Conservation (phyloP, 1,140 invertebrate species). For the Nymphalis io region DNA sequence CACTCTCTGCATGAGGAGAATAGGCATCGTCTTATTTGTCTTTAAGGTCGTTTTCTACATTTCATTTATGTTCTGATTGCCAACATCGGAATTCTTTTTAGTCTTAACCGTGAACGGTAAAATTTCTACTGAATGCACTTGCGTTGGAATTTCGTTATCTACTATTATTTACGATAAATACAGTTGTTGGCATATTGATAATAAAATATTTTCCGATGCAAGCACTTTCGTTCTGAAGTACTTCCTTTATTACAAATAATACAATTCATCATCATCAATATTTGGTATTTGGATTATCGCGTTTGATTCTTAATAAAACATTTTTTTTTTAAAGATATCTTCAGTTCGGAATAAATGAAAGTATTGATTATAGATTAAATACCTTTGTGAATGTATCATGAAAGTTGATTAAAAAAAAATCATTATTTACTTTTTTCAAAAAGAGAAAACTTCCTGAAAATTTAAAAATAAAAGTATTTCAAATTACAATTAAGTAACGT, state of each 20-base stretch:
- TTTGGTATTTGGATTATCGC: background rate
- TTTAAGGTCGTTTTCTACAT: conserved; percentile 30
- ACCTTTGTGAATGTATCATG: too few relatives aligned
- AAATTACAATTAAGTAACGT: too few relatives aligned
- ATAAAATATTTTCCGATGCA: conserved; percentile 35
- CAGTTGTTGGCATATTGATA: conserved; percentile 20
- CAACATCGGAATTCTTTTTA: conserved; percentile 24
- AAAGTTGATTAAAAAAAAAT: too few relatives aligned
- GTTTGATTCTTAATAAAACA: too few relatives aligned
- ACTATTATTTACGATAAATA: conserved; percentile 13
- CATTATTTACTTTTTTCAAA: too few relatives aligned
- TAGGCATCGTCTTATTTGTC: conserved; percentile 41
- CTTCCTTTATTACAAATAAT: conserved; percentile 26
- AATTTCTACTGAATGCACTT: conserved; percentile 23
- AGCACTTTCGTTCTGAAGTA: conserved; percentile 31
- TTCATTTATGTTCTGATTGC: conserved; percentile 20
- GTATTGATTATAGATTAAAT: too few relatives aligned
- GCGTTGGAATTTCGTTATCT: conserved; percentile 31
- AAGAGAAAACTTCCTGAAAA: too few relatives aligned
- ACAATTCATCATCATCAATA: background rate
- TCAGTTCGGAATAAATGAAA: too few relatives aligned
- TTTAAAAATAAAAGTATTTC: too few relatives aligned
- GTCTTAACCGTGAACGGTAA: conserved; percentile 12
- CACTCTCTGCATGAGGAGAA: conserved; percentile 51
- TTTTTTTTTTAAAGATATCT: too few relatives aligned